Percentiles rank a stretch among this genome's conserved stretches.
phyloP scores from a whole-genome alignment of 53 echinoderm and acorn worm species.

The Henricia sp. region DNA sequence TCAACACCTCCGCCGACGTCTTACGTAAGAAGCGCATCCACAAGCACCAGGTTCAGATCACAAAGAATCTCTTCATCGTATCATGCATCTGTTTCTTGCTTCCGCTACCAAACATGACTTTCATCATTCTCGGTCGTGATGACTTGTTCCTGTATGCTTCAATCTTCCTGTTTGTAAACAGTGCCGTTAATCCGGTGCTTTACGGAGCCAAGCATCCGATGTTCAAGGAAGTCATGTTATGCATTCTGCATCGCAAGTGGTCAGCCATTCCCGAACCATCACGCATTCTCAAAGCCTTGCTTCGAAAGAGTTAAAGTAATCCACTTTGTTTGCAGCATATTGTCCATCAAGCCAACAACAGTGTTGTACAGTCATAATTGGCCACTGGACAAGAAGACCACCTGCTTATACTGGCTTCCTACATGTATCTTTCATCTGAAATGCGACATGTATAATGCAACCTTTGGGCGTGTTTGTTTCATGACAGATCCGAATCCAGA shows the following conservation, averaged over 20 bases:
- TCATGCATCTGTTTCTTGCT: slow-evolving; percentile 46
- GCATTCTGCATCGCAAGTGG: slow-evolving; percentile 26
- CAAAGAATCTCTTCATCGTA: slow-evolving; percentile 46
- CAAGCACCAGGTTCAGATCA: slow-evolving; percentile 49
- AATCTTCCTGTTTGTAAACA: slow-evolving; percentile 52
- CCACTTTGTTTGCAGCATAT: not conserved
- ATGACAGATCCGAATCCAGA: no score
- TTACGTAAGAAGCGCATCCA: slow-evolving; percentile 49
- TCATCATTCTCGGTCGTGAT: slow-evolving; percentile 32
- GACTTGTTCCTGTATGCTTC: slow-evolving; percentile 34
- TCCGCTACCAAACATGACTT: slow-evolving; percentile 29
- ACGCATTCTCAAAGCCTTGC: slow-evolving; percentile 3
- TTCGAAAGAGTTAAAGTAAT: slow-evolving; percentile 4
- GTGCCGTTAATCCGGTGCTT: slow-evolving; percentile 33
- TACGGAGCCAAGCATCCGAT: slow-evolving; percentile 50
- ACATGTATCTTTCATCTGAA: no score
- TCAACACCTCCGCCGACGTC: not conserved
- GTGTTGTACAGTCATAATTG: no score
- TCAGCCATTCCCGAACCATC: slow-evolving; percentile 40
- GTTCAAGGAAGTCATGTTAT: slow-evolving; percentile 53
- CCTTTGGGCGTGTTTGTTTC: no score
- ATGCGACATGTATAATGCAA: no score
- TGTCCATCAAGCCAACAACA: no score
- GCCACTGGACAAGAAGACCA: no score
- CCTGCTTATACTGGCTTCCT: no score